Conservation (phyloP, 1,140 invertebrate species). For the Micrasema longulum region DNA sequence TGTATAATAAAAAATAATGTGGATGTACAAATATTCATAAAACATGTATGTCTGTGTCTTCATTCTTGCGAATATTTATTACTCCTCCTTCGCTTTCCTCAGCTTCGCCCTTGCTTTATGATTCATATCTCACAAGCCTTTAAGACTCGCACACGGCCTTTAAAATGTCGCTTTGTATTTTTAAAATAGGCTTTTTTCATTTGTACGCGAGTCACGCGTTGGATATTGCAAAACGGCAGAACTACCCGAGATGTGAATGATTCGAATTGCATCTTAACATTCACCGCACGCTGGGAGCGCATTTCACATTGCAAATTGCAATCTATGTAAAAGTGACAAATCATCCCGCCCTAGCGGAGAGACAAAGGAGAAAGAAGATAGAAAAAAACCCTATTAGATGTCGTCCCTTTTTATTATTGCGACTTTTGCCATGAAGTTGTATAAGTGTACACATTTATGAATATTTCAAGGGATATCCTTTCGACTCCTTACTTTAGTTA, state of each 20-base stretch:
- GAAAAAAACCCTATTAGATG: slow-evolving; percentile 16
- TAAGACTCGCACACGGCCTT: background rate
- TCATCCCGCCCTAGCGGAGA: slow-evolving; percentile 34
- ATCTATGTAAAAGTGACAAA: slow-evolving; percentile 50
- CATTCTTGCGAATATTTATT: too few relatives aligned
- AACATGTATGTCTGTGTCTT: too few relatives aligned
- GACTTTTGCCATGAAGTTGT: slow-evolving; percentile 29
- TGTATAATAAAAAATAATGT: too few relatives aligned
- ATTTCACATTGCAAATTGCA: slow-evolving; percentile 49
- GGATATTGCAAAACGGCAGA: slow-evolving; percentile 33
- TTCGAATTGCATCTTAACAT: slow-evolving; percentile 35
- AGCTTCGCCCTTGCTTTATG: background rate
- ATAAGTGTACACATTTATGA: slow-evolving; percentile 44
- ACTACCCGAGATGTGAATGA: slow-evolving; percentile 6
- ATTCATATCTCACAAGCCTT: background rate
- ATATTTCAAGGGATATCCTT: slow-evolving; percentile 48
- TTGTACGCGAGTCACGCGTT: slow-evolving; percentile 29
- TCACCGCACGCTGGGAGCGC: slow-evolving; percentile 24
- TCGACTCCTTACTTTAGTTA: slow-evolving; percentile 46
- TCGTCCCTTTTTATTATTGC: slow-evolving; percentile 35
- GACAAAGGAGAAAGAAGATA: slow-evolving; percentile 10
- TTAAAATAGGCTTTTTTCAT: slow-evolving; percentile 29
- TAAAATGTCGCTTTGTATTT: background rate
- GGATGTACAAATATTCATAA: too few relatives aligned
- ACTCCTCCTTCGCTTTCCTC: too few relatives aligned